These are phyloP conservation scores for Caenorhabditis wallacei DNA, from an alignment of 2,888 invertebrate genomes.

Conservation along the genomic window DNA sequence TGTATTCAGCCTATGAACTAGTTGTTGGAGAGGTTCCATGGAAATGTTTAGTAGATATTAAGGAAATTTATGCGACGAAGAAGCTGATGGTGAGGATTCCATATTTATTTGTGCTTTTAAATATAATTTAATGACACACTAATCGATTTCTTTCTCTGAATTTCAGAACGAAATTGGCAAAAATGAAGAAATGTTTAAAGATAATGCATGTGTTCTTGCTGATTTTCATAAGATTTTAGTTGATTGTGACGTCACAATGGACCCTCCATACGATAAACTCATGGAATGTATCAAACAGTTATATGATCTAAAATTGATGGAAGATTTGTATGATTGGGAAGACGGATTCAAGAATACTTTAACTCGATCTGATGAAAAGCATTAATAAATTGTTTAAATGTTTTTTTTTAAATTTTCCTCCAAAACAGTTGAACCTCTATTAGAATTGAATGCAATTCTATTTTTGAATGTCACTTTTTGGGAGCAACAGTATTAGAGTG, in stretches of 20 bases:
- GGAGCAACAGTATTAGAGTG: too few species aligned
- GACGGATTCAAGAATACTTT: conserved; percentile 29
- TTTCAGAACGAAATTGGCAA: conserved; percentile 15
- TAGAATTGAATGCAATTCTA: too few species aligned
- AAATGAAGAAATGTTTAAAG: conserved; percentile 40
- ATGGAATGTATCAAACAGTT: conserved; percentile 31
- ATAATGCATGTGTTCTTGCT: neutral
- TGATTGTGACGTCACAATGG: conserved; percentile 14
- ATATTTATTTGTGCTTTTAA: too few species aligned
- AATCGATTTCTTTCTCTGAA: too few species aligned
- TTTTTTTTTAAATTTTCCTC: too few species aligned
- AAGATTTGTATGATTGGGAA: conserved; percentile 50
- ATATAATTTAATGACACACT: too few species aligned
- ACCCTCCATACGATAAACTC: conserved; percentile 38
- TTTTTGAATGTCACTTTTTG: too few species aligned
- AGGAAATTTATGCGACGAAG: conserved; percentile 69
- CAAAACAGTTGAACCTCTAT: too few species aligned
- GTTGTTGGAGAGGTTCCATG: conserved; percentile 58
- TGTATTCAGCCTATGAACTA: conserved; percentile 64
- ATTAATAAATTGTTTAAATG: too few species aligned
- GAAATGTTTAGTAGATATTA: conserved; percentile 53
- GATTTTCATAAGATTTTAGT: conserved; percentile 33
- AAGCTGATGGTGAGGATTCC: conserved; percentile 66
- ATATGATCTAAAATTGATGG: neutral
- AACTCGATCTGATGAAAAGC: neutral